Evolutionary conservation across 2,888 invertebrate genomes (phyloP), one percentile per base, ranked within the genome.

Genomic region (Orchestes rusci): DNA sequence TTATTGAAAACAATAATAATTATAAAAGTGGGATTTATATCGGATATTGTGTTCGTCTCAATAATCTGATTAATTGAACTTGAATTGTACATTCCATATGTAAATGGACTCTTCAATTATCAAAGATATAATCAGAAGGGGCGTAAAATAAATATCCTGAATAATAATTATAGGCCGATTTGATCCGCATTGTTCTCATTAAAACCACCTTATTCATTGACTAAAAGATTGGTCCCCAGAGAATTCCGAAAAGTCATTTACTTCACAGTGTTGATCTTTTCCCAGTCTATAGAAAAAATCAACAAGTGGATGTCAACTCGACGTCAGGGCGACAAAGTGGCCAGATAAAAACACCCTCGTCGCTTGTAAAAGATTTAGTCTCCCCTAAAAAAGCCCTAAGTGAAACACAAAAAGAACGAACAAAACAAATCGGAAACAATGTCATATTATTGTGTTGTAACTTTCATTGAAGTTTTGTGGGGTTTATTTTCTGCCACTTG

Each of bases 281-380:
- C 56, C 48, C 51, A 34, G 44, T 34, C 51, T 48, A 56, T 52
- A 58, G 55, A 59, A 61, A 57, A 36, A 57, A 59, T 59, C 65
- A 65, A 65, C 65, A 65, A 65, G 65, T 65, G 63, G 62, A 64
- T 66, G 66, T 66, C 67, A 64, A 65, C 64, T 64, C 61, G 63
- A 64, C 63, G 62, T 66, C 61, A 66, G 54, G 64, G 45, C 48
- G 65, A 66, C 66, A 65, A 67, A 68, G 65, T 68, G 65, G 64
- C 65, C 63, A 63, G 66, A 68, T 68, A 68, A 67, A 67, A 67
- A 65, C 65, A 64, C 66, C 68, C 67, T 60, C 62, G 62, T 60
- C 61, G 63, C 61, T 66, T 63, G 63, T 65, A 66, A 66, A 66
- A 66, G 64, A 63, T 61, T 61, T 60, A 58, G 55, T 52, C 58